phyloP scores from a whole-genome alignment of 2,888 invertebrate species.

The Tipula lateralis region DNA sequence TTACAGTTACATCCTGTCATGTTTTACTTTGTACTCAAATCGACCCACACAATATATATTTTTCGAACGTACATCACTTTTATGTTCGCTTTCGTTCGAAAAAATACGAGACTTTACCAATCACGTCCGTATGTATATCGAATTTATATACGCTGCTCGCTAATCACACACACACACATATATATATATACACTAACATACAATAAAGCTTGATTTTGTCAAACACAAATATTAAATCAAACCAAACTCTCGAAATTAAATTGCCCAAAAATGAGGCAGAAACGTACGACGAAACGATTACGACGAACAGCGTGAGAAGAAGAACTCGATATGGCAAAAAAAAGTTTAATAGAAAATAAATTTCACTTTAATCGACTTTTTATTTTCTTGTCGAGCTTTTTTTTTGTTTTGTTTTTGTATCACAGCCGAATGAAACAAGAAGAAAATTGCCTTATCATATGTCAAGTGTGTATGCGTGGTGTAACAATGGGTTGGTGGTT shows the following conservation, averaged over 20 bases:
- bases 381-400: neutral
- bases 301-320: neutral
- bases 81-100: neutral
- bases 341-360: conserved; percentile 19
- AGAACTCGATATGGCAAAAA: neutral
- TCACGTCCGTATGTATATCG: neutral
- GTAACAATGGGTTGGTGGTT: neutral
- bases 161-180: neutral
- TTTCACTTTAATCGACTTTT: neutral
- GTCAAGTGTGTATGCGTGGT: neutral
- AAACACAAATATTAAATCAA: conserved; percentile 11
- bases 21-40: neutral
- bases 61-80: neutral
- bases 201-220: neutral
- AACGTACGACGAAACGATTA: neutral
- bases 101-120: neutral
- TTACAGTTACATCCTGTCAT: neutral
- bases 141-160: neutral
- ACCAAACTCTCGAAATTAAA: neutral
- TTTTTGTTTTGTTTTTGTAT: neutral
- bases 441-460: conserved; percentile 14
- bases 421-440: neutral
- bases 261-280: neutral
- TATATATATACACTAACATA: neutral
- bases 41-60: neutral